Base-by-base conservation (phyloP, 2,888 invertebrate genomes). In the Drosophila pseudotakahashii region DNA sequence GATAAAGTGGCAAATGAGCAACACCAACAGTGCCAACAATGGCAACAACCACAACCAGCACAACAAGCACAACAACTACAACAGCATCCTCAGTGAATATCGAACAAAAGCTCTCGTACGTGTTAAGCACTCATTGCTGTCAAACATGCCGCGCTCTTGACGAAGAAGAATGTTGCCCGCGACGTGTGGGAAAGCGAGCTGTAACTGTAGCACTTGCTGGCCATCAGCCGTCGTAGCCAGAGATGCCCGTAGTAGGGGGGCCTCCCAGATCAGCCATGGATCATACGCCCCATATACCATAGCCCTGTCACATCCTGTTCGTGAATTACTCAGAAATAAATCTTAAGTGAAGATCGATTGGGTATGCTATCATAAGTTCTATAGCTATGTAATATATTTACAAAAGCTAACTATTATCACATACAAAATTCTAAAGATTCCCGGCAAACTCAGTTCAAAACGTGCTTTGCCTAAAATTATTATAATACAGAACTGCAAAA, bases 121-220 rank as follows among this genome's bases (percentile, higher is more conserved):
- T 83, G 82, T 83, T 86, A 86, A 83, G 83, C 81, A 79, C 83
- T 86, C 82, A 83, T 86, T 83, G 86, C 82, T 81, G 82, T 81
- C 82, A 86, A 86, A 83, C 82, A 86, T 76, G 83, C 77, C 81
- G 59, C 57, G 52, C 73, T 72, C 73, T 82, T 81, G 85, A 82
- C 75, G 81, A 76, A 85, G 81, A 85, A 78, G 82, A 81, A 84
- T 83, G 77, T 76, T 73, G 74, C 52, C 54, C 63, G 77, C 69
- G 68, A 73, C 81, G 83, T 86, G 83, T 83, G 82, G 81, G 82
- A 83, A 59, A 59, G 58, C 58, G 32, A 41, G 54, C 73, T 83
- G 83, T 75, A 53, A 53, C 75, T 83, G 83, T 75, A 83, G 58
- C 86, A 85, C 66, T 80, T 83, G 79, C 71, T 79, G 78, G 78